A percentile compares a stretch with the other conserved stretches of the same genome.
Conservation (phyloP, 2,797 vertebrate genomes). For the Tauraco hartlaubi region DNA sequence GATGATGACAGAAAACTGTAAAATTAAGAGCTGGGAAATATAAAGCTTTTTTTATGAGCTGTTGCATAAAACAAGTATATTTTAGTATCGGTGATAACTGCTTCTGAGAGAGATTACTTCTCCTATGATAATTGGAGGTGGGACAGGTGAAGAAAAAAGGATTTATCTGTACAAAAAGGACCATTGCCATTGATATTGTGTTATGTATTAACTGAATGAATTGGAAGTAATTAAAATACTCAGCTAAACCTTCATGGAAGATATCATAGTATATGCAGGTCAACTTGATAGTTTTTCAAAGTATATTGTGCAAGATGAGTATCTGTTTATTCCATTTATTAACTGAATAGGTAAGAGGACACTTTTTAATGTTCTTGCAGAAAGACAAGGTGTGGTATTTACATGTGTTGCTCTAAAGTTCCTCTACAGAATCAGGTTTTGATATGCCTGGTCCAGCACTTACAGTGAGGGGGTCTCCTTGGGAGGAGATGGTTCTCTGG, state of each 20-base stretch:
- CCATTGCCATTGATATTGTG: background rate
- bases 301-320: background rate
- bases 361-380: background rate
- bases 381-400: background rate
- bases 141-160: background rate
- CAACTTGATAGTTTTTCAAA: background rate
- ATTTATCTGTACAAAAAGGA: background rate
- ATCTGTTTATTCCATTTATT: background rate
- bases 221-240: background rate
- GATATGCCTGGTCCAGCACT: fast-evolving
- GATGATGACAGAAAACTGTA: background rate
- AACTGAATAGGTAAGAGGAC: background rate
- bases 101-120: background rate
- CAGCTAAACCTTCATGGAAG: background rate
- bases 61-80: background rate
- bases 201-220: background rate
- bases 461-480: fast-evolving
- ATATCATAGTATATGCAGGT: background rate
- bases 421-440: background rate
- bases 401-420: background rate
- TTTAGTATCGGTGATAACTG: background rate
- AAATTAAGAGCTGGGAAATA: background rate
- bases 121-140: background rate
- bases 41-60: background rate
- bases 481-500: background rate